Percentiles rank a stretch among this genome's conserved stretches.
phyloP scores from a whole-genome alignment of 2,888 invertebrate species.

The Drosophila glabriapex region DNA sequence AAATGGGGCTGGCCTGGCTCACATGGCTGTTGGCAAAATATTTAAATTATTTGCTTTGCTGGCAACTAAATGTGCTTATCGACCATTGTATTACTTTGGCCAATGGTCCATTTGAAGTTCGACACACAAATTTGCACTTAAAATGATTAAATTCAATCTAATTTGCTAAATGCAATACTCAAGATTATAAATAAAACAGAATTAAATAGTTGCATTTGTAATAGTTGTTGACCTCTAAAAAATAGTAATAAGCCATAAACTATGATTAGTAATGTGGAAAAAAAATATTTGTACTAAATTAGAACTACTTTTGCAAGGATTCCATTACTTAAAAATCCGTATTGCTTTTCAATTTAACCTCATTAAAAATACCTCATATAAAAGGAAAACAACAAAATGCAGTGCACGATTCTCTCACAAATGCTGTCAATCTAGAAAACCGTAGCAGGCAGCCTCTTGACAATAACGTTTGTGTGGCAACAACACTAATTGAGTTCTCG shows the following conservation, averaged over 20 bases:
- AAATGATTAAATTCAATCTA: conserved; percentile 39
- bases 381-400: neutral
- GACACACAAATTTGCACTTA: conserved; percentile 40
- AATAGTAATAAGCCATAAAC: neutral
- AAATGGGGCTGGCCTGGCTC: conserved; percentile 7
- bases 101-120: conserved; percentile 33
- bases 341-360: neutral
- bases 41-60: conserved; percentile 53
- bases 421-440: conserved; percentile 44
- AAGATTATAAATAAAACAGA: no score
- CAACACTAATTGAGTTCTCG: conserved; percentile 39
- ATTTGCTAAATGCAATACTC: neutral
- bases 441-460: conserved; percentile 20
- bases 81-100: conserved; percentile 32
- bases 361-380: no score
- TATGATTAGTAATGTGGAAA: neutral
- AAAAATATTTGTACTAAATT: neutral
- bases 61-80: conserved; percentile 31
- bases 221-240: neutral
- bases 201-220: neutral
- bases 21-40: conserved; percentile 31
- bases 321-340: neutral
- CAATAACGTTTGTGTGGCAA: conserved; percentile 5
- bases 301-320: neutral
- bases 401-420: conserved; percentile 55